Evolutionary conservation across 2,797 vertebrate genomes (phyloP).

Genomic region (Diplodus sargus): DNA sequence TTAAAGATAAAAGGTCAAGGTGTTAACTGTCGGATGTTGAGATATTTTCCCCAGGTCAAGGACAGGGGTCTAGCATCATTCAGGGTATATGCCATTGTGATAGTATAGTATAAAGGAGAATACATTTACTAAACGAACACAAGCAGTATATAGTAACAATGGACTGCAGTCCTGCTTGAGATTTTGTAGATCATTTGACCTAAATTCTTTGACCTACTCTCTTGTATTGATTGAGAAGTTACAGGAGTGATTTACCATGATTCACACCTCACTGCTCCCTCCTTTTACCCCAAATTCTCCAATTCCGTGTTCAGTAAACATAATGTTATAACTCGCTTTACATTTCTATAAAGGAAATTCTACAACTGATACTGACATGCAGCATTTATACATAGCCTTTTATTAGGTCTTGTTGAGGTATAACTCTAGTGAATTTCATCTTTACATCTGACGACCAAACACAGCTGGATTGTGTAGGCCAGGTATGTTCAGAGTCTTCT

Average conservation of each 20-base stretch:
- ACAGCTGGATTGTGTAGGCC: neutral
- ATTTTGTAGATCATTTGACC: constrained; percentile 11
- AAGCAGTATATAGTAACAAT: neutral
- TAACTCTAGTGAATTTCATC: neutral
- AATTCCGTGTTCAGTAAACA: neutral
- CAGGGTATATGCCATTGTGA: neutral
- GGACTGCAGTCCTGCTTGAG: neutral
- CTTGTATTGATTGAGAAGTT: constrained; percentile 7
- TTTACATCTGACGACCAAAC: neutral
- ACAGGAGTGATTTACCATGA: neutral
- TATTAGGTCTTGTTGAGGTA: neutral
- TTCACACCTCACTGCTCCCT: neutral
- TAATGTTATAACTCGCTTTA: neutral
- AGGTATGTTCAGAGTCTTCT: neutral
- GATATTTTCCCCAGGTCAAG: constrained; percentile 12
- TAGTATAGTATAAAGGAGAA: neutral
- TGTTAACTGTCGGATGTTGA: neutral
- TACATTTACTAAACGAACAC: neutral
- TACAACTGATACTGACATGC: neutral
- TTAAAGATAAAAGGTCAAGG: constrained; percentile 24
- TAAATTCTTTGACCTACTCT: constrained; percentile 10
- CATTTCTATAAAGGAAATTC: neutral
- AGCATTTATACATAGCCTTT: neutral
- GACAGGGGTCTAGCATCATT: neutral
- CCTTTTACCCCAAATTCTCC: neutral